Conservation (phyloP, 2,888 invertebrate species). For the Myopa testacea region DNA sequence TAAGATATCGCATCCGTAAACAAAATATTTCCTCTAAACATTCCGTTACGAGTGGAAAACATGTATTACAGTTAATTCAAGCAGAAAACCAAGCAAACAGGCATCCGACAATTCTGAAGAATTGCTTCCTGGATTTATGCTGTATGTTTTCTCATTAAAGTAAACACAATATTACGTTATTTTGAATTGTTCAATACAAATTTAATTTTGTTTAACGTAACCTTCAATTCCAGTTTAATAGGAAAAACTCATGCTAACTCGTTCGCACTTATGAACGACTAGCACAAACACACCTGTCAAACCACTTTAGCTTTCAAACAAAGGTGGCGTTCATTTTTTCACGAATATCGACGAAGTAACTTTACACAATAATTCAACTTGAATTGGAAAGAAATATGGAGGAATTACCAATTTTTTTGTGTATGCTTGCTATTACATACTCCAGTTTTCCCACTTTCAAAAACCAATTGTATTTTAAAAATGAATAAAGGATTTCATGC, state of each 20-base stretch:
- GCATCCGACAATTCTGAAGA: too few relatives aligned
- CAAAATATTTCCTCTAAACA: too few relatives aligned
- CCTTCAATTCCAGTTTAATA: slow-evolving; percentile 15
- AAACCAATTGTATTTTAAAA: background rate
- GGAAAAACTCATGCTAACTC: background rate
- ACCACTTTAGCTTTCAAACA: background rate
- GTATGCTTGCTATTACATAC: background rate
- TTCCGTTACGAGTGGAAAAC: too few relatives aligned
- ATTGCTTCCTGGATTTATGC: too few relatives aligned
- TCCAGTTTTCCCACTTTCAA: background rate
- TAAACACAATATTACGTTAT: background rate
- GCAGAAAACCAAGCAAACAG: too few relatives aligned
- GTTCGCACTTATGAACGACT: background rate
- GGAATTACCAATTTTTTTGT: too few relatives aligned
- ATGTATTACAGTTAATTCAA: too few relatives aligned
- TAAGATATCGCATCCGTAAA: too few relatives aligned
- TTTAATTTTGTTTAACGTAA: slow-evolving; percentile 8
- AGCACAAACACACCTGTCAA: slow-evolving; percentile 22
- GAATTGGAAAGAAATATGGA: background rate
- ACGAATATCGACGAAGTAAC: background rate
- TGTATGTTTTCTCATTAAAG: background rate
- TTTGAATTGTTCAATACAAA: background rate
- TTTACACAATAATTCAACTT: background rate
- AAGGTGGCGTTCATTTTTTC: background rate
- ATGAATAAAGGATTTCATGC: background rate